A percentile compares a stretch with the other conserved stretches of the same genome.
phyloP scores from a whole-genome alignment of 2,113 vertebrate species.

The Engystomops pustulosus region DNA sequence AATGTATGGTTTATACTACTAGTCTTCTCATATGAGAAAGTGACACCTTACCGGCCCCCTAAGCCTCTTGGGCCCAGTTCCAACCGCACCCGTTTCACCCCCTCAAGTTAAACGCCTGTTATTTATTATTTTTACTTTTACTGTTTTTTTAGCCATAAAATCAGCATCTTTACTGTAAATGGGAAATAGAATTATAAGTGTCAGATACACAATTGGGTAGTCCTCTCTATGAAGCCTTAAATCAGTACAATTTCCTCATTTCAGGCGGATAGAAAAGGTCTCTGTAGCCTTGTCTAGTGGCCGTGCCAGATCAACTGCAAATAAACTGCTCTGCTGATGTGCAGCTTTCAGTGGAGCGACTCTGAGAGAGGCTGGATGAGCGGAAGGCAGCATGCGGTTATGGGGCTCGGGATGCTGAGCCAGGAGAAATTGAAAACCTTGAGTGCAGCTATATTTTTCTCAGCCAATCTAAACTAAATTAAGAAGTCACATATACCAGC shows the following conservation, averaged over 20 bases:
- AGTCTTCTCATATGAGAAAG: no score
- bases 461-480: conserved; percentile 85
- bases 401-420: conserved; percentile 79
- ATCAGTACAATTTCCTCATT: background rate
- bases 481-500: conserved; percentile 73
- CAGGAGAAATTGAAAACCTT: conserved; percentile 76
- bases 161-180: no score
- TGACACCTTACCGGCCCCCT: no score
- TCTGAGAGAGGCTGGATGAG: conserved; percentile 46
- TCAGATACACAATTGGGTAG: background rate
- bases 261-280: background rate
- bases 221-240: background rate
- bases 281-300: conserved; percentile 11
- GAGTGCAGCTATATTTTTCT: conserved; percentile 77
- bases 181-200: background rate
- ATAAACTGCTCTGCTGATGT: conserved; percentile 62
- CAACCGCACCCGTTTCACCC: no score
- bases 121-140: no score
- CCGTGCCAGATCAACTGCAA: conserved; percentile 9
- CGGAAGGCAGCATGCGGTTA: conserved; percentile 69
- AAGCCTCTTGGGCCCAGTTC: no score
- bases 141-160: no score
- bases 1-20: no score
- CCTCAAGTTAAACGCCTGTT: no score
- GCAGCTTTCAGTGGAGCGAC: conserved; percentile 65